Percentiles rank a stretch among this genome's conserved stretches.
These are phyloP conservation scores for Artemia franciscana DNA, from an alignment of 1,140 invertebrate species.

Conservation along the genomic window DNA sequence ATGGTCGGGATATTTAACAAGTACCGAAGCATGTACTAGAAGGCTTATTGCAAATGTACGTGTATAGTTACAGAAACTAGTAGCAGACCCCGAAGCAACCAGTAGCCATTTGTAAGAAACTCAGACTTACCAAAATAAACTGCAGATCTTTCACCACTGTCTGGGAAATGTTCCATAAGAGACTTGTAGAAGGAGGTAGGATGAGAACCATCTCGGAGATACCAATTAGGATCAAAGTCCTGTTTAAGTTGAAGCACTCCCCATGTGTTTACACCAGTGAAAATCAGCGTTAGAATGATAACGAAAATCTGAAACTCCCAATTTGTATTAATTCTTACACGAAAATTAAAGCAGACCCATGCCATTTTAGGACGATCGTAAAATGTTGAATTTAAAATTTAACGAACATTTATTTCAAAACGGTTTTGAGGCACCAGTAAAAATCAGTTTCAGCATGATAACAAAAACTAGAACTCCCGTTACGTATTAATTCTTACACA, in stretches of 20 bases:
- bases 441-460: no score
- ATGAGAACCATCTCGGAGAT: conserved; percentile 27
- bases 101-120: neutral
- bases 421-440: no score
- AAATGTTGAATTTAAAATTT: no score
- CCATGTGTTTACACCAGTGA: conserved; percentile 19
- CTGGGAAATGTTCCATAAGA: conserved; percentile 24
- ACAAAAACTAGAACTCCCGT: no score
- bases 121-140: conserved; percentile 23
- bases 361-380: no score
- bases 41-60: no score
- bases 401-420: no score
- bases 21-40: no score
- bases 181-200: conserved; percentile 22
- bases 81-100: neutral
- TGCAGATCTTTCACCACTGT: conserved; percentile 23
- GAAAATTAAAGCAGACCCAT: no score
- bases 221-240: conserved; percentile 31
- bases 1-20: no score
- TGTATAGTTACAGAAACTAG: neutral
- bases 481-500: no score
- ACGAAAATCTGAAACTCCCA: conserved; percentile 22
- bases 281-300: conserved; percentile 18
- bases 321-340: no score
- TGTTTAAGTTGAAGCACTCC: conserved; percentile 26